Evolutionary conservation across 2,113 vertebrate species (phyloP).

Genomic region (Megaceryle maxima): DNA sequence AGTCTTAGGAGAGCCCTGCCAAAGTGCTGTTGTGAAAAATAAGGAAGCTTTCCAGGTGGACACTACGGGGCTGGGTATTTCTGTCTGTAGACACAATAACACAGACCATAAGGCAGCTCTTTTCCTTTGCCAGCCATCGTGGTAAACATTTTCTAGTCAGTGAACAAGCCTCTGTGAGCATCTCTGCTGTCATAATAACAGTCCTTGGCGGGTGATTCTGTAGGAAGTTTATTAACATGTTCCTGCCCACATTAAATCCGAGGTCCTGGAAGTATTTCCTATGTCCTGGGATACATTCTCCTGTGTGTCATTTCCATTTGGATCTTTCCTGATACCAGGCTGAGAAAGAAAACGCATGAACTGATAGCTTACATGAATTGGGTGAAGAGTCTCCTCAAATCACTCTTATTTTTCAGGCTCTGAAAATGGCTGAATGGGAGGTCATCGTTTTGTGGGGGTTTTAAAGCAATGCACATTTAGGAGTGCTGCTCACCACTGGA

Average conservation of each 20-base stretch:
- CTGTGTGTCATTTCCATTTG: background rate
- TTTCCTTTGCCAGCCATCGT: background rate
- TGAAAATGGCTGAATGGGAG: background rate
- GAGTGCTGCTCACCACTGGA: rapidly evolving
- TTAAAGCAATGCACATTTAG: background rate
- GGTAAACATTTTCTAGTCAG: background rate
- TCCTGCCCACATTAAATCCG: background rate
- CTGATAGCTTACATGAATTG: background rate
- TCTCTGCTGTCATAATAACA: background rate
- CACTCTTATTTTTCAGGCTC: background rate
- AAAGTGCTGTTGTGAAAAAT: rapidly evolving
- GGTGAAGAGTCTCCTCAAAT: background rate
- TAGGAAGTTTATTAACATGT: background rate
- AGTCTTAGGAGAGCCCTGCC: background rate
- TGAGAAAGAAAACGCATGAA: background rate
- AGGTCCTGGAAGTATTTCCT: background rate
- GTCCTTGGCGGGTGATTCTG: background rate
- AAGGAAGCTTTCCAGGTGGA: background rate
- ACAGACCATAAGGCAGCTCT: background rate
- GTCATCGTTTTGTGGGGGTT: background rate
- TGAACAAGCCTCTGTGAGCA: background rate
- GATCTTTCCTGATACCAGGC: background rate
- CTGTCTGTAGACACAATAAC: background rate
- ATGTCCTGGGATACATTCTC: background rate
- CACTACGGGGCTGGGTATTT: rapidly evolving